Conservation (phyloP, 2,888 invertebrate genomes). For the Cerceris rybyensis region DNA sequence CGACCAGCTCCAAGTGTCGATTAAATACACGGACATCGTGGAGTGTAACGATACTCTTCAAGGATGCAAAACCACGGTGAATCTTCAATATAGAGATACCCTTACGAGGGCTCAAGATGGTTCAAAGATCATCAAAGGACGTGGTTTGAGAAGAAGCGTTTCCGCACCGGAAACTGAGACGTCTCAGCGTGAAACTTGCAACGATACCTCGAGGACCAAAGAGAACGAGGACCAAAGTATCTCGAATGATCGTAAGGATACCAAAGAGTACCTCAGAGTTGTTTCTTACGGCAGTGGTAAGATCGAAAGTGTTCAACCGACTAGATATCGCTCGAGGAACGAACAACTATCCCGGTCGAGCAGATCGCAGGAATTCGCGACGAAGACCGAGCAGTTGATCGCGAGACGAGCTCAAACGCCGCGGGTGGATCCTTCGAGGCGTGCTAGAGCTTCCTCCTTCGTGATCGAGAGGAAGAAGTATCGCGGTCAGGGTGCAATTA, state of each 20-base stretch:
- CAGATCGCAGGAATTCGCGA: constrained; percentile 55
- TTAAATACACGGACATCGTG: constrained; percentile 32
- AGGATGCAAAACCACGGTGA: constrained; percentile 56
- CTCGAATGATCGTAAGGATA: constrained; percentile 25
- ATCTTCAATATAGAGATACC: constrained; percentile 53
- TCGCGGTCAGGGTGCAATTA: constrained; percentile 25
- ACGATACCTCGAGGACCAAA: constrained; percentile 41
- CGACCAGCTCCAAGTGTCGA: constrained; percentile 15
- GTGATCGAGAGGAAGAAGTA: constrained; percentile 63
- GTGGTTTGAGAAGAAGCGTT: constrained; percentile 51
- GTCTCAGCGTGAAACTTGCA: not conserved
- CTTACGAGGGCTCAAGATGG: constrained; percentile 40
- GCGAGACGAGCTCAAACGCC: constrained; percentile 54
- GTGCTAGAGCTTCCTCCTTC: constrained; percentile 71
- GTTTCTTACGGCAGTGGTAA: not conserved
- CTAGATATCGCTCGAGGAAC: constrained; percentile 55
- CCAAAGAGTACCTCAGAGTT: constrained; percentile 34
- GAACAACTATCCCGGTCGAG: constrained; percentile 46
- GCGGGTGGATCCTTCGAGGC: constrained; percentile 39
- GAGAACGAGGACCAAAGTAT: constrained; percentile 31
- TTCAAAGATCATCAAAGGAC: constrained; percentile 20
- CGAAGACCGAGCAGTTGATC: constrained; percentile 67
- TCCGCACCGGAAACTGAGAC: constrained; percentile 57
- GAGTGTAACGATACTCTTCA: constrained; percentile 12
- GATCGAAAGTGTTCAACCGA: constrained; percentile 28